Conservation (phyloP, 2,797 vertebrate species). For the Pantherophis vulpinus region DNA sequence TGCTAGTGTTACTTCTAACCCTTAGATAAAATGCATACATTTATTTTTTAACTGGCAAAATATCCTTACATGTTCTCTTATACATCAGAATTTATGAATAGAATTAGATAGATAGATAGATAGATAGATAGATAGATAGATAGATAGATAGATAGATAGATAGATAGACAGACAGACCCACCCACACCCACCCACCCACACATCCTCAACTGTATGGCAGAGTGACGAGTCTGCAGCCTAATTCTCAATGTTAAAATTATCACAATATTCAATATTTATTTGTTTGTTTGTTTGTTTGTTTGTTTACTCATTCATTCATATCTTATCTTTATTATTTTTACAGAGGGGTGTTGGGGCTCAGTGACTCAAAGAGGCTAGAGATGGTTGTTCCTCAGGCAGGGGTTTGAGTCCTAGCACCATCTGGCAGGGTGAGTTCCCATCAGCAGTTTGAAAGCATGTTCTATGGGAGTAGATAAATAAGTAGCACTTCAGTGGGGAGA, state of each 20-base stretch:
- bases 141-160: background rate
- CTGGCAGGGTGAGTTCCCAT: background rate
- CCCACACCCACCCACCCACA: too few species aligned
- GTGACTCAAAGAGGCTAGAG: background rate
- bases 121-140: background rate
- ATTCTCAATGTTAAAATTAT: slow-evolving; percentile 23
- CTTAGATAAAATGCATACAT: background rate
- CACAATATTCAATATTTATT: background rate
- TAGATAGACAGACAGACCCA: background rate
- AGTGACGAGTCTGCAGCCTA: background rate
- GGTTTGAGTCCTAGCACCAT: background rate
- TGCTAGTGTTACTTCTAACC: background rate
- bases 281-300: background rate
- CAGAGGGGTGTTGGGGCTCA: background rate
- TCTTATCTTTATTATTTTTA: background rate
- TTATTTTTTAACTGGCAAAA: background rate
- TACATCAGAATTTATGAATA: background rate
- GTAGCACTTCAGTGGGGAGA: background rate
- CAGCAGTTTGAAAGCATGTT: background rate
- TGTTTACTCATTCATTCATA: background rate
- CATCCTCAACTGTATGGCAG: background rate
- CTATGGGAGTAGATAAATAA: background rate
- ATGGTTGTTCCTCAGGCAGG: background rate
- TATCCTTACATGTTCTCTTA: background rate
- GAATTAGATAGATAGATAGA: background rate